Evolutionary conservation across 2,888 invertebrate genomes (phyloP), one percentile per base, ranked within the genome.

Genomic region (Podabrus alpinus): DNA sequence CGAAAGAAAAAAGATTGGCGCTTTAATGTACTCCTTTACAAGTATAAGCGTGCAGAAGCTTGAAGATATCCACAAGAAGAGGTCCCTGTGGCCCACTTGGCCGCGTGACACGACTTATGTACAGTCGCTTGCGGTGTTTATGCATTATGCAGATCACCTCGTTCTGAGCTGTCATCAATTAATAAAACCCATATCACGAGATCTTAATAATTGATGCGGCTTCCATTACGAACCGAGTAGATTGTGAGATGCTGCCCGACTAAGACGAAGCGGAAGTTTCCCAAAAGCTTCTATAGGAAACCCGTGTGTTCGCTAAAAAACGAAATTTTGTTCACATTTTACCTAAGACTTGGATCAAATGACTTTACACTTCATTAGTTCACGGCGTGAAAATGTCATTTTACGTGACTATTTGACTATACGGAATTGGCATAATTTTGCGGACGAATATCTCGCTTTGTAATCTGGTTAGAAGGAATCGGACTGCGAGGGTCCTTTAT

Each of bases 171-270:
- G 86, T 86, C 88, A 88, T 88, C 88, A 88, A 88, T 88, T 88
- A 88, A 88, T 88, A 88, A 88, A 84, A 84, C 85, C 86, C 86
- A 86, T 88, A 88, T 88, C 88, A 88, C 85, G 86, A 85, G 83
- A 82, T 81, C 79, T 88, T 83, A 86, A 88, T 88, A 87, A 85
- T 87, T 87, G 84, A 87, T 87, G 84, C 77, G 69, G 81, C 81
- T 84, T 87, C 87, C 87, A 87, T 88, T 87, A 81, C 81, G 75
- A 75, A 70, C 74, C 68, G 74, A 72, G 77, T 19, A 67, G 68
- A 66, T 72, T 70, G 68, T 66, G 67, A 75, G 73, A 73, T 73
- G 72, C 70, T 74, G 72, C 71, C 64, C 62, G 60, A 71, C 68
- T 77, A 77, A 77, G 77, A 71, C 77, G 71, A 68, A 77, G 71